These are phyloP conservation scores for Drosophila imparisetae DNA, from an alignment of 2,888 invertebrate species.

Conservation along the genomic window DNA sequence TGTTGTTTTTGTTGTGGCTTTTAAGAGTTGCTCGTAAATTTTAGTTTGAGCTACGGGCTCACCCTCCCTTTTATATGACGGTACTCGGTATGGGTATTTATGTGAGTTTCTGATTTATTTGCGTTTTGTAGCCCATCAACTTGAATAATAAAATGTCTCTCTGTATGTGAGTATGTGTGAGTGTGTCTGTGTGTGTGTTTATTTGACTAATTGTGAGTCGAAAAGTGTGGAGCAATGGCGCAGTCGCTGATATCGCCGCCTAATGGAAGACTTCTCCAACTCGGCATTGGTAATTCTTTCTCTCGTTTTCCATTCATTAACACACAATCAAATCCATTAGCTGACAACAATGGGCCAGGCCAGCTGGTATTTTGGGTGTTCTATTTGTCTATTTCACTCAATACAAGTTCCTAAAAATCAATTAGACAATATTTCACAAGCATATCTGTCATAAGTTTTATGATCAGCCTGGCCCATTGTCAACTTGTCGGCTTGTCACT, in stretches of 20 bases:
- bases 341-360: conserved; percentile 46
- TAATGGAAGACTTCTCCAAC: conserved; percentile 31
- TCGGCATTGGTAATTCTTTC: conserved; percentile 14
- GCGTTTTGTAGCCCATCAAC: conserved; percentile 79
- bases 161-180: not conserved
- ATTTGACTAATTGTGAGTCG: conserved; percentile 63
- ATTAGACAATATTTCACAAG: conserved; percentile 68
- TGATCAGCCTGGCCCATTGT: conserved; percentile 62
- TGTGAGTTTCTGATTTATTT: conserved; percentile 79
- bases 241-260: conserved; percentile 23
- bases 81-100: conserved; percentile 57
- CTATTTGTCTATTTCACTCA: conserved; percentile 20
- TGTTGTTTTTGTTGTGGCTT: conserved; percentile 42
- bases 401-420: conserved; percentile 55
- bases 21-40: conserved; percentile 82
- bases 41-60: conserved; percentile 72
- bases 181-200: conserved; percentile 2
- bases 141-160: conserved; percentile 55
- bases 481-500: conserved; percentile 63
- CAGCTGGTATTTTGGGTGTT: conserved; percentile 37
- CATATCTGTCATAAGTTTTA: conserved; percentile 71
- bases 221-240: conserved; percentile 61
- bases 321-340: conserved; percentile 78
- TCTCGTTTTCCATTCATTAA: conserved; percentile 67
- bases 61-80: conserved; percentile 52